A percentile compares a stretch with the other conserved stretches of the same genome.
phyloP scores from a whole-genome alignment of 2,888 invertebrate species.

The Leptopilina myrica region DNA sequence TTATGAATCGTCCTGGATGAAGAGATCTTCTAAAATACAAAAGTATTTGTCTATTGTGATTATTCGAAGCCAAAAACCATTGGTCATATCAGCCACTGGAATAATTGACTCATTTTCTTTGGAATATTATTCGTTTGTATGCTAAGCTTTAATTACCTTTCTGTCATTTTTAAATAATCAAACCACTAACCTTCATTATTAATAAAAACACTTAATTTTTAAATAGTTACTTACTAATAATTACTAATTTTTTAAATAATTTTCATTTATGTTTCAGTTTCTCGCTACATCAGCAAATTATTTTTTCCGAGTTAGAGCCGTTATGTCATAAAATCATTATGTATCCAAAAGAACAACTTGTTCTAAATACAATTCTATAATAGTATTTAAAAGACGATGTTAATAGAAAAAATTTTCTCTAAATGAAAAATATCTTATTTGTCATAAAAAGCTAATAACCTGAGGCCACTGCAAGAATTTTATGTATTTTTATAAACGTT shows the following conservation, averaged over 20 bases:
- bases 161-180: neutral
- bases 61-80: constrained; percentile 53
- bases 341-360: too few relatives aligned
- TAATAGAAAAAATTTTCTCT: too few relatives aligned
- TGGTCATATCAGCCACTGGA: constrained; percentile 50
- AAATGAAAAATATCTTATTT: too few relatives aligned
- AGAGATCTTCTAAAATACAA: constrained; percentile 50
- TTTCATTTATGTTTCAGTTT: neutral
- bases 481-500: too few relatives aligned
- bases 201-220: too few relatives aligned
- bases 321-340: neutral
- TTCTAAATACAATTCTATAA: too few relatives aligned
- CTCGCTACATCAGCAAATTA: neutral
- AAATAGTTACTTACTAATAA: too few relatives aligned
- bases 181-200: too few relatives aligned
- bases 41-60: constrained; percentile 51
- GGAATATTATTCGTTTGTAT: constrained; percentile 58
- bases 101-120: constrained; percentile 57
- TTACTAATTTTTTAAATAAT: too few relatives aligned
- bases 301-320: neutral
- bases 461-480: too few relatives aligned
- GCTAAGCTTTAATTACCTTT: neutral
- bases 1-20: constrained; percentile 56
- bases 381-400: too few relatives aligned
- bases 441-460: too few relatives aligned